phyloP scores from a whole-genome alignment of 64 coral and sea anemone genomes.

The Catalaphyllia jardinei region DNA sequence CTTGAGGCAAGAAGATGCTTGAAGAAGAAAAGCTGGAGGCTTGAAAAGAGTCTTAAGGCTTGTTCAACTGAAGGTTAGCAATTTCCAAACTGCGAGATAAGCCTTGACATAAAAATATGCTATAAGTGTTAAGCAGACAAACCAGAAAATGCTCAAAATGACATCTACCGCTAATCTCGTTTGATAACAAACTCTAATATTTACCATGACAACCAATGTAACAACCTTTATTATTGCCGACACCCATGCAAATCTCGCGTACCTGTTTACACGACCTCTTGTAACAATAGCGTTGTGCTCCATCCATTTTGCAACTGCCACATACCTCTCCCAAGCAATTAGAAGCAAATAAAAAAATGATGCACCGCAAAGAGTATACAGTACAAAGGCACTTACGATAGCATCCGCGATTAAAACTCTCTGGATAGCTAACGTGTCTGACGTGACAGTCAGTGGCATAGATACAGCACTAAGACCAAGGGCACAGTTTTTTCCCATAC shows the following conservation, averaged over 20 bases:
- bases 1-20: too few species aligned
- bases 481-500: too few species aligned
- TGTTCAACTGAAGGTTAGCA: too few species aligned
- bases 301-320: neutral
- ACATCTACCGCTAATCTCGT: neutral
- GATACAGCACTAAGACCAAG: neutral
- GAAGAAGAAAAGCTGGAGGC: too few species aligned
- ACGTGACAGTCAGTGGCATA: neutral
- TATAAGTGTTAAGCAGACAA: neutral
- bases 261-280: neutral
- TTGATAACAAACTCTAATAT: neutral
- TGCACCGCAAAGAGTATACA: neutral
- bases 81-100: neutral
- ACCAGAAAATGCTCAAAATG: neutral
- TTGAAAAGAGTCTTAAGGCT: too few species aligned
- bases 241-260: neutral
- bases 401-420: neutral
- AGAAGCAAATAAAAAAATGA: neutral
- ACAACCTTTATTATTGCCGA: neutral
- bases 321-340: conserved; percentile 19
- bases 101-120: neutral
- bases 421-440: neutral
- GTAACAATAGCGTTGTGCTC: neutral
- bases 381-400: neutral
- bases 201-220: neutral